Evolutionary conservation across 1,140 invertebrate species (phyloP), one percentile per base, ranked within the genome.

Genomic region (Drosophila oshimai): DNA sequence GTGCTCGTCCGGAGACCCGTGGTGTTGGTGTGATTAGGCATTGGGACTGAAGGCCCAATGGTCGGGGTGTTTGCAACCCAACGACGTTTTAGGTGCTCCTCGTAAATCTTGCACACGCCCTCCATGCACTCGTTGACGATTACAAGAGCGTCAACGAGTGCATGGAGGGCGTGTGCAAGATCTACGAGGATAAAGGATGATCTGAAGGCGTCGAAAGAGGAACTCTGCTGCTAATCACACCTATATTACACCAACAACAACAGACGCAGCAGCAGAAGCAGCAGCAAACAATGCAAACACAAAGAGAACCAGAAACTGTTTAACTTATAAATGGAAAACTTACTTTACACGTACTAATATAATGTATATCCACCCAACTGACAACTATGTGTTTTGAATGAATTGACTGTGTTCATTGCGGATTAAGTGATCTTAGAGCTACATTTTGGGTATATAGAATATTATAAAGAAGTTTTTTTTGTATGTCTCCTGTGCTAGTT

Each of bases 91-190:
- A n/a, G n/a, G n/a, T n/a, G n/a, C n/a, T n/a, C n/a, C n/a, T n/a
- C n/a, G n/a, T n/a, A n/a, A n/a, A n/a, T n/a, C n/a, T n/a, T n/a
- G n/a, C n/a, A n/a, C n/a, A n/a, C n/a, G n/a, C n/a, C n/a, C n/a
- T n/a, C n/a, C n/a, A n/a, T n/a, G n/a, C n/a, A 99, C 98, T 1
- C 99, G 98, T 90, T 98, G 97, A n/a, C 0, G 98, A 99, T 90
- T 99, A 99, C 89, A 98, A 99, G 91, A 97, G 95, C 62, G 95
- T 99, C 1, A 99, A 98, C 88, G 98, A 99, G 77, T 98, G 97
- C 91, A 95, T 99, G 94, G 97, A 99, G 93, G 98, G 97, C 91
- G 95, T 97, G 22, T 98, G 97, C 89, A 98, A 98, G 92, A 98
- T 99, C 50, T 99, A 98, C 74, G 97, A 99, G 91, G n/a, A 13